Evolutionary conservation across 2,113 vertebrate genomes (phyloP).

Genomic region (Megaptera novaeangliae): DNA sequence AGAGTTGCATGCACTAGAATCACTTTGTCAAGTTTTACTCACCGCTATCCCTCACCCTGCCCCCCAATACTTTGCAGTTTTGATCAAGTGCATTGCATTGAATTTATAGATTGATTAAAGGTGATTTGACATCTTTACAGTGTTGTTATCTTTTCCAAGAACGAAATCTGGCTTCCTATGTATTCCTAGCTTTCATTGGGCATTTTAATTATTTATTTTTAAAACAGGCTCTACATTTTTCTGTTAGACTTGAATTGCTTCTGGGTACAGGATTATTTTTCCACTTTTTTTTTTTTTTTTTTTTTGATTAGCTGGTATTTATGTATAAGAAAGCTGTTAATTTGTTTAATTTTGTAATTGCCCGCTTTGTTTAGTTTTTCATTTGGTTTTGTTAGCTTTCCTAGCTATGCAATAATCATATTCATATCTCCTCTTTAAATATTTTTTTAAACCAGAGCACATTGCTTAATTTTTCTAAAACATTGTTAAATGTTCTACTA

Average conservation of each 20-base stretch:
- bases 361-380: neutral
- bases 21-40: neutral
- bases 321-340: neutral
- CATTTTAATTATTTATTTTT: neutral
- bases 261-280: neutral
- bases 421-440: neutral
- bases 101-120: neutral
- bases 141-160: neutral
- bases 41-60: rapidly evolving
- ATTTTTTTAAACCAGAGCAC: neutral
- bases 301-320: neutral
- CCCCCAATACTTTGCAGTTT: neutral
- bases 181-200: neutral
- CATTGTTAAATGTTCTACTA: neutral
- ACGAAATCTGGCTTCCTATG: neutral
- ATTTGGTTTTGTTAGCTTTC: neutral
- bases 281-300: no score
- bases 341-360: neutral
- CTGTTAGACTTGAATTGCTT: neutral
- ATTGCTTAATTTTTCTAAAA: neutral
- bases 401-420: neutral
- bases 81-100: neutral
- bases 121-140: neutral
- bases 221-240: neutral
- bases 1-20: neutral